Base-by-base conservation (phyloP, 2,888 invertebrate genomes). In the Orthonychiurus folsomi region DNA sequence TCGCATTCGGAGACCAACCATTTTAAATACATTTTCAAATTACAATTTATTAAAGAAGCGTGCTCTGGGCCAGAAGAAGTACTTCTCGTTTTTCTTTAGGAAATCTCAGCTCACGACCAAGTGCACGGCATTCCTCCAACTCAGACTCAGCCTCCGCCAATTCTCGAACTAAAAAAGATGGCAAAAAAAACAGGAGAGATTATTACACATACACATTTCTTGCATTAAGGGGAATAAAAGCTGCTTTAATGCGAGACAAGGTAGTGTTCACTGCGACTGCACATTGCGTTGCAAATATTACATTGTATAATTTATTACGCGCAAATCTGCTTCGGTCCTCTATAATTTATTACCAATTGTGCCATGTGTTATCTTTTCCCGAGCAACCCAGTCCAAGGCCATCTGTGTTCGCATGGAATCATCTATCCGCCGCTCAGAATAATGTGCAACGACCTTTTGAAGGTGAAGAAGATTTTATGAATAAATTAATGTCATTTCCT, bases 31-130 rank as follows among this genome's bases (percentile, higher is more conserved):
- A n/a, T n/a, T n/a, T n/a, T 15, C 37, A 37, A 37, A 37, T 37
- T 37, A 37, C 5, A 9, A 9, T 9, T 37, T 9, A 15, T 37
- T 37, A 37, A 5, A 37, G 37, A 37, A 37, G 37, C 15, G 37
- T 37, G 74, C 89, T 87, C 75, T 89, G 84, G 21, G 93, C 93
- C 75, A 92, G 82, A 80, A 91, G 87, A 58, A 94, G 81, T 76
- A 94, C 94, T 78, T 94, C 93, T 77, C 93, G 87, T 78, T 94
- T 94, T 79, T 94, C 94, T 79, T 94, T 94, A 62, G 93, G 93
- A 79, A 93, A 93, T 76, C 94, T 84, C 37, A 94, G 81, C 76
- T 94, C 93, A 61, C 93, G 82, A 0, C 93, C 93, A 60, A 92
- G 91, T 66, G 92, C 82, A 66, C 93, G 81, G 18, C 92, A 91